Conservation (phyloP, 2,113 vertebrate genomes). For the Lynx canadensis region DNA sequence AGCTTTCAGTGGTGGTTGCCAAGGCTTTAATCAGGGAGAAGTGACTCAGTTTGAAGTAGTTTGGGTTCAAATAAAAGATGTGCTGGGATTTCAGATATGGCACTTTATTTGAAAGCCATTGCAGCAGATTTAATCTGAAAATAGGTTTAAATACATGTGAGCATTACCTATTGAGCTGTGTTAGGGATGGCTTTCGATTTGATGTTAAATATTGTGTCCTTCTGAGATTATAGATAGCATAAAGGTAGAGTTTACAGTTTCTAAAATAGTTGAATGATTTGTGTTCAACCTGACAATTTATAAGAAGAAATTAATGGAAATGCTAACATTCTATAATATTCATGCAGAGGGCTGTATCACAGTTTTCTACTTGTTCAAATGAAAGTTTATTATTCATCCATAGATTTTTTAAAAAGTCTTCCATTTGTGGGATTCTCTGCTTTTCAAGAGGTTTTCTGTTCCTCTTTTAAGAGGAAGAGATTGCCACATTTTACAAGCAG, state of each 20-base stretch:
- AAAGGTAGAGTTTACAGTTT: background rate
- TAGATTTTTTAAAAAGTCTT: background rate
- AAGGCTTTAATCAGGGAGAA: conserved; percentile 42
- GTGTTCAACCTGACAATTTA: background rate
- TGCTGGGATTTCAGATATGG: background rate
- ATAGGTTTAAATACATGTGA: conserved; percentile 3
- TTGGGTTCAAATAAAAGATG: conserved; percentile 32
- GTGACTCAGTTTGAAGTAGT: background rate
- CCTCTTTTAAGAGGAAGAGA: background rate
- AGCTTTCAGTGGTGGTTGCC: background rate
- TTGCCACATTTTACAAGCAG: background rate
- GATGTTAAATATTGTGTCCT: background rate
- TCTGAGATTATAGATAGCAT: background rate
- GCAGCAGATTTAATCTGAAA: conserved; percentile 37
- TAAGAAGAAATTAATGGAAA: background rate
- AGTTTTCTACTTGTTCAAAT: conserved; percentile 34
- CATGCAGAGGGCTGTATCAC: background rate
- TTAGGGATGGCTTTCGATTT: background rate
- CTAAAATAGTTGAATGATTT: background rate
- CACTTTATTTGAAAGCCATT: background rate
- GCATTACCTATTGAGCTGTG: background rate
- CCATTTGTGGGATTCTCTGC: background rate
- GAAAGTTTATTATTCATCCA: background rate
- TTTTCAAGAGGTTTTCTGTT: conserved; percentile 8
- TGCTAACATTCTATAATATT: background rate